Percentiles rank a stretch among this genome's conserved stretches.
Conservation (phyloP, 2,113 vertebrate genomes). For the Oenanthe melanoleuca region DNA sequence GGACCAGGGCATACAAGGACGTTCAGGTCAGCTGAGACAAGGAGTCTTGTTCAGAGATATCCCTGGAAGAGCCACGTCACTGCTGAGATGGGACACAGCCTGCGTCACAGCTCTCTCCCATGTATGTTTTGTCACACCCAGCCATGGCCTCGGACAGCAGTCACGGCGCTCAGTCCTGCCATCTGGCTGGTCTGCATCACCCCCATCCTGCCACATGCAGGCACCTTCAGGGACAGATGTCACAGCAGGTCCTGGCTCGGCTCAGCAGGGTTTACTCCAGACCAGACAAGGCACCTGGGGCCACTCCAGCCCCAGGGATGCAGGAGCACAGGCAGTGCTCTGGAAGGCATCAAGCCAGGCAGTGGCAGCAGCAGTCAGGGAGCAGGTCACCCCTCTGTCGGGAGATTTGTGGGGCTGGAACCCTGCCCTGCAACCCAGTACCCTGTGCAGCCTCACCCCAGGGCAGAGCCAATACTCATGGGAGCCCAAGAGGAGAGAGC, state of each 20-base stretch:
- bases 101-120: background rate
- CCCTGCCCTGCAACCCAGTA: background rate
- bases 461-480: background rate
- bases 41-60: background rate
- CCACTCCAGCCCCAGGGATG: background rate
- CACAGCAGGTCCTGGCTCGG: accelerated
- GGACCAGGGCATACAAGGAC: background rate
- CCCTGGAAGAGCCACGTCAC: background rate
- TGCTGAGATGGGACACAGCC: background rate
- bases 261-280: background rate
- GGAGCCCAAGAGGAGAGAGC: background rate
- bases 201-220: background rate
- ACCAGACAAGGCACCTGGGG: background rate
- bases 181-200: background rate
- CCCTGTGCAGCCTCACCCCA: background rate
- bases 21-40: background rate
- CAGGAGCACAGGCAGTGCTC: background rate
- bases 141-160: background rate
- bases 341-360: background rate
- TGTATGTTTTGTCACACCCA: background rate
- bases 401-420: background rate
- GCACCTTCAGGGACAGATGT: background rate
- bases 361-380: background rate
- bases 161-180: background rate
- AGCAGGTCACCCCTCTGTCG: background rate